Evolutionary conservation across 2,797 vertebrate genomes (phyloP).

Genomic region (Nothura maculosa): DNA sequence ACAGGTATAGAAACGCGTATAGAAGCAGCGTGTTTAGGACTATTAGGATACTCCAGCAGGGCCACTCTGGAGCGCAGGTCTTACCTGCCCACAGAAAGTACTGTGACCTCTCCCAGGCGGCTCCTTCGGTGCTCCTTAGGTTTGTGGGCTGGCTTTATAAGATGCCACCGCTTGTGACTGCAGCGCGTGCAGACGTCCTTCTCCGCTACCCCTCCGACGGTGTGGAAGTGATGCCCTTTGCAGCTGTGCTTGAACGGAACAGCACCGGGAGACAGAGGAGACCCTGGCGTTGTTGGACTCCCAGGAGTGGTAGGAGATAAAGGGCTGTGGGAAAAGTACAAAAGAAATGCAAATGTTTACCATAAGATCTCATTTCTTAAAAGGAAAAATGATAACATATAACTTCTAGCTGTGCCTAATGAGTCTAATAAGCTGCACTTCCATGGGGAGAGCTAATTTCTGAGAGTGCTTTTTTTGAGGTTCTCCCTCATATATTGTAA

Average conservation of each 20-base stretch:
- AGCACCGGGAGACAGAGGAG: slow-evolving; percentile 80
- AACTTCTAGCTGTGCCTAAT: background rate
- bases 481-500: background rate
- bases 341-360: background rate
- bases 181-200: slow-evolving; percentile 92
- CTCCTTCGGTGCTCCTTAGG: slow-evolving; percentile 79
- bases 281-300: slow-evolving; percentile 82
- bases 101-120: slow-evolving; percentile 90
- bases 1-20: background rate
- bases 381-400: background rate
- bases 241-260: slow-evolving; percentile 88
- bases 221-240: slow-evolving; percentile 90
- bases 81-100: slow-evolving; percentile 95
- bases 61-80: background rate
- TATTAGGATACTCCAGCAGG: too few species aligned
- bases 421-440: too few species aligned
- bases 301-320: slow-evolving; percentile 85
- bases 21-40: background rate
- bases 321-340: slow-evolving; percentile 64
- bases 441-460: background rate
- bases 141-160: slow-evolving; percentile 83
- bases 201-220: slow-evolving; percentile 88
- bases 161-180: slow-evolving; percentile 93
- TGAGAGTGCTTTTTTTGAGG: background rate
- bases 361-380: background rate